These are phyloP conservation scores for Psittacula echo DNA, from an alignment of 2,797 vertebrate genomes.

Conservation along the genomic window DNA sequence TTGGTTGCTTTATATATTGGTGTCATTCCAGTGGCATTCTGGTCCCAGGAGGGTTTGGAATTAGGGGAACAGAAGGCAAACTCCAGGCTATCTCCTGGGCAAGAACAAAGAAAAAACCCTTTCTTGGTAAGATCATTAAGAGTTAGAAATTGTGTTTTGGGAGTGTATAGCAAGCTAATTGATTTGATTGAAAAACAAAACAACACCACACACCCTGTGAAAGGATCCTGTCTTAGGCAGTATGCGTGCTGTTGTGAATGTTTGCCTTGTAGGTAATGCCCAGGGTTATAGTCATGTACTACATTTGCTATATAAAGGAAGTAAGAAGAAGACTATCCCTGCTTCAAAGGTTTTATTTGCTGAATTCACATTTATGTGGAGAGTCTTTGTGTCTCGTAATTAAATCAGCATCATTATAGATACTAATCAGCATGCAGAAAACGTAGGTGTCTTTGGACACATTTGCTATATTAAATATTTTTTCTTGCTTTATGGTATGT, in stretches of 20 bases:
- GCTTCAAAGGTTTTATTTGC: background rate
- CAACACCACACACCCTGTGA: background rate
- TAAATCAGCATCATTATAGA: background rate
- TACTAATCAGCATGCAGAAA: background rate
- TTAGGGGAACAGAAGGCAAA: slow-evolving; percentile 81
- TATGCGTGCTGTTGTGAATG: background rate
- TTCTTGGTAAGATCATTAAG: slow-evolving; percentile 76
- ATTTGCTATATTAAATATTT: background rate
- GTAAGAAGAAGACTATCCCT: background rate
- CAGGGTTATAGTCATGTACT: background rate
- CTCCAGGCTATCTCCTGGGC: slow-evolving; percentile 83
- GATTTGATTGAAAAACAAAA: background rate
- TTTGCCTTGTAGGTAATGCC: background rate
- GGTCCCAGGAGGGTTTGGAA: slow-evolving; percentile 83
- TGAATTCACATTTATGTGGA: background rate
- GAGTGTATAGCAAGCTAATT: background rate
- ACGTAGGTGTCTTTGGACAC: background rate
- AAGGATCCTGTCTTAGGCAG: background rate
- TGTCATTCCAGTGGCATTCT: slow-evolving; percentile 79
- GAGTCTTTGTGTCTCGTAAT: background rate
- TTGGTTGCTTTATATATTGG: background rate
- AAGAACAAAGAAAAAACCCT: slow-evolving; percentile 82
- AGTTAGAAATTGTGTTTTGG: background rate
- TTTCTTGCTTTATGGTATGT: background rate
- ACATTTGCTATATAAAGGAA: background rate